Base-by-base conservation (phyloP, 53 echinoderm and acorn worm genomes). In the Crossaster papposus region DNA sequence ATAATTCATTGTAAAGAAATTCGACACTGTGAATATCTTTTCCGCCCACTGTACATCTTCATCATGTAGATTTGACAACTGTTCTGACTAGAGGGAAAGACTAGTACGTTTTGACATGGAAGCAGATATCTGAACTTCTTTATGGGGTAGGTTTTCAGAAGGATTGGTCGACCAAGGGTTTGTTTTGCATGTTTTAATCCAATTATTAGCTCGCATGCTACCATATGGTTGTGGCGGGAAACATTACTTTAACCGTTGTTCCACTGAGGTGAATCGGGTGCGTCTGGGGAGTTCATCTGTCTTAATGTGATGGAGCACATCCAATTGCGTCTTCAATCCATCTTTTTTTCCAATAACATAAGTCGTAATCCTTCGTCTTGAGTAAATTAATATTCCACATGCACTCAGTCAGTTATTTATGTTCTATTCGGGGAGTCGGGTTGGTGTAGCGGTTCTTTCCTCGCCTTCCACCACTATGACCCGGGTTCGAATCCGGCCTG, bases 71-170 rank as follows among this genome's bases (percentile, higher is more conserved):
- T 12, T 79, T 79, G 53, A 79, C 52, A 23, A 52, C 55, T 52
- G 53, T 54, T 29, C 30, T 79, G 52, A 51, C 79, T 52, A 10
- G 52, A 52, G 79, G 55, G 30, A 79, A 52, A 52, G 79, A 79
- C 53, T 79, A 24, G 10, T 30, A 79, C 8, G 79, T 55, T 35
- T 73, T 35, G 74, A 73, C 74, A 1, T 35, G 74, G 24, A 73
- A 28, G 35, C 74, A n/a, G 35, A 32, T 73, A 73, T 35, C 35
- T 73, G 17, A 36, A 73, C 35, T 73, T 73, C 74, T 73, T 36
- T 35, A 73, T 73, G 74, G 74, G 74, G 74, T n/a, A n/a, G n/a
- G n/a, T n/a, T n/a, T n/a, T n/a, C n/a, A n/a, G n/a, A n/a, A n/a
- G n/a, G n/a, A n/a, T n/a, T n/a, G n/a, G n/a, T n/a, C n/a, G n/a